A percentile compares a stretch with the other conserved stretches of the same genome.
These are phyloP conservation scores for Megalonaias nervosa DNA, from an alignment of 1,140 invertebrate species.

Conservation along the genomic window DNA sequence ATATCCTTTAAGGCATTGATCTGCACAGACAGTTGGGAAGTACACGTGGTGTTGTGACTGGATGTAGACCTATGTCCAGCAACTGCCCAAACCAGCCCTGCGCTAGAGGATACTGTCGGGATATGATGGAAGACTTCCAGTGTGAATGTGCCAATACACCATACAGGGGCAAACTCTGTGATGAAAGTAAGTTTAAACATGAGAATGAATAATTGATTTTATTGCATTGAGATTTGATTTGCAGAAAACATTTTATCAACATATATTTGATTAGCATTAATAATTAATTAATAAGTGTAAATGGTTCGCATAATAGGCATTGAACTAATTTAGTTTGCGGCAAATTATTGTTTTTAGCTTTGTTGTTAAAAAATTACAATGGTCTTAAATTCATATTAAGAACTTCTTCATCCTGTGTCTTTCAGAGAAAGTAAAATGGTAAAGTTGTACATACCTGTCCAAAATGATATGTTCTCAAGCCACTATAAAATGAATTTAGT, in stretches of 20 bases:
- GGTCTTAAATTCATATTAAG: too few species aligned
- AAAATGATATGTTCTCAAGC: too few species aligned
- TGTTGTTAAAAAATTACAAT: too few species aligned
- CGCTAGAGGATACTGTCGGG: conserved; percentile 47
- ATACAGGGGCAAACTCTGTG: conserved; percentile 55
- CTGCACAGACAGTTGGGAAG: conserved; percentile 25
- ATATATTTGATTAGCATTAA: not conserved
- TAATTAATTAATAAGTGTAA: not conserved
- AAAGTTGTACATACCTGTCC: too few species aligned
- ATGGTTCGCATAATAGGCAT: not conserved
- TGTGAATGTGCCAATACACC: conserved; percentile 59
- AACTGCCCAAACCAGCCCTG: conserved; percentile 47
- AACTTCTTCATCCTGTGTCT: too few species aligned
- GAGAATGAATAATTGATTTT: not conserved
- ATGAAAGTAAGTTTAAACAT: conserved; percentile 42
- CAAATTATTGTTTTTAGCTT: too few species aligned
- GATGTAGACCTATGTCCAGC: conserved; percentile 45
- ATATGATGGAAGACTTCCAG: conserved; percentile 49
- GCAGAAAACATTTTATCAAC: not conserved
- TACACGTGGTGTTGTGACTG: conserved; percentile 39
- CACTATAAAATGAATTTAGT: too few species aligned
- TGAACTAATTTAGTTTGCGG: too few species aligned
- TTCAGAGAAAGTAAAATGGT: too few species aligned
- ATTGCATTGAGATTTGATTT: not conserved
- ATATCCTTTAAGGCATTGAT: conserved; percentile 23